These are phyloP conservation scores for Apogon hyalosoma DNA, from an alignment of 2,797 vertebrate species.

Conservation along the genomic window DNA sequence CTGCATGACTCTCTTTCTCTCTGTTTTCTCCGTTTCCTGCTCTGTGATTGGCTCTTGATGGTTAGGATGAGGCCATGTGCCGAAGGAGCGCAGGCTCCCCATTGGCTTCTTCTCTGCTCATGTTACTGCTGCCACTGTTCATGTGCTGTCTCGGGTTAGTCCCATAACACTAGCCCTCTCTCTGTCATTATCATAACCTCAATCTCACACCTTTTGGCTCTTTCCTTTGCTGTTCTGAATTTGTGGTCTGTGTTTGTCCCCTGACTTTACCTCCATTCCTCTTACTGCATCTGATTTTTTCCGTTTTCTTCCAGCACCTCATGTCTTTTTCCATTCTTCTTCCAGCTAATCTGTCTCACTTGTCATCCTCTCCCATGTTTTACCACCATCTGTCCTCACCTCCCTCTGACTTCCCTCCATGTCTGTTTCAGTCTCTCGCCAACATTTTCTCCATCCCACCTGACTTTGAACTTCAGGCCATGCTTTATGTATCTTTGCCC, in stretches of 20 bases:
- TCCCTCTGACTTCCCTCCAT: slow-evolving; percentile 30
- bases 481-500: slow-evolving; percentile 51
- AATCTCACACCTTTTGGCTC: slow-evolving; percentile 18
- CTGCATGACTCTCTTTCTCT: slow-evolving; percentile 85
- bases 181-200: slow-evolving; percentile 29
- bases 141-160: slow-evolving; percentile 96
- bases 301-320: slow-evolving; percentile 29
- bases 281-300: slow-evolving; percentile 16
- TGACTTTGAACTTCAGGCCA: slow-evolving; percentile 68
- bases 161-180: slow-evolving; percentile 73
- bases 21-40: slow-evolving; percentile 84
- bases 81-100: slow-evolving; percentile 91
- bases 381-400: slow-evolving; percentile 60
- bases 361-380: slow-evolving; percentile 50
- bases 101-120: slow-evolving; percentile 91
- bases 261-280: slow-evolving; percentile 4
- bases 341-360: slow-evolving; percentile 41
- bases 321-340: slow-evolving; percentile 38
- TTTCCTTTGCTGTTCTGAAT: slow-evolving; percentile 10
- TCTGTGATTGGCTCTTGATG: slow-evolving; percentile 85
- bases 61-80: slow-evolving; percentile 95
- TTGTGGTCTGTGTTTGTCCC: slow-evolving; percentile 10
- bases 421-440: slow-evolving; percentile 46
- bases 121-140: slow-evolving; percentile 97
- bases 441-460: slow-evolving; percentile 60